Base-by-base conservation (phyloP, 2,888 invertebrate genomes). In the Oxytorus armatus region DNA sequence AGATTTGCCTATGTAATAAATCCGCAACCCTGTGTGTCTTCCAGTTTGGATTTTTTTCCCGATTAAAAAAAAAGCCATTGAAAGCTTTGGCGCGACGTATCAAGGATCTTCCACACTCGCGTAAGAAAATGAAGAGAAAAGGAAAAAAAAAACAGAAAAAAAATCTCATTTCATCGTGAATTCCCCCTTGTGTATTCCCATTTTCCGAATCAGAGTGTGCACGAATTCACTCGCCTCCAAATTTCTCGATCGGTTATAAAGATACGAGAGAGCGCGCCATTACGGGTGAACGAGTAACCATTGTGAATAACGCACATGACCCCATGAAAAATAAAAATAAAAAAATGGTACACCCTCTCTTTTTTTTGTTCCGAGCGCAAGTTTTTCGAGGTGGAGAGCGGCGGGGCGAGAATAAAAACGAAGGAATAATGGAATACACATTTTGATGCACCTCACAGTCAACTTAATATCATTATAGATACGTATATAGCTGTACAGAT, bases 231-330 rank as follows among this genome's bases (percentile, higher is more conserved):
- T 83, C 59, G 70, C 39, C 57, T 66, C 25, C 42, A 36, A 55
- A 57, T 75, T 59, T 81, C 49, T 78, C 42, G 74, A 81, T 81
- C 74, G 73, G 69, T 77, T 74, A 69, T 70, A 74, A 77, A 77
- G 77, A 77, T 77, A 69, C 55, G 49, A 49, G 51, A 8, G 55
- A 21, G 44, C 33, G 55, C 33, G 44, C 33, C 44, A 73, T 69
- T 68, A 70, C 68, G 63, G 73, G 23, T 69, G 68, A 76, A 73
- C 68, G 68, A 73, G 33, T 73, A 76, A 55, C 68, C 59, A 77
- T 77, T 80, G 76, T 73, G 55, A 73, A 44, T 16, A 49, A 73
- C 51, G 44, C 55, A 36, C 75, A 68, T 25, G 69, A 66, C 47
- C 70, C 53, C n/a, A 55, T 8, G 23, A 49, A 39, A 63, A 61